Conservation (phyloP, 2,888 invertebrate genomes). For the Mantis religiosa region DNA sequence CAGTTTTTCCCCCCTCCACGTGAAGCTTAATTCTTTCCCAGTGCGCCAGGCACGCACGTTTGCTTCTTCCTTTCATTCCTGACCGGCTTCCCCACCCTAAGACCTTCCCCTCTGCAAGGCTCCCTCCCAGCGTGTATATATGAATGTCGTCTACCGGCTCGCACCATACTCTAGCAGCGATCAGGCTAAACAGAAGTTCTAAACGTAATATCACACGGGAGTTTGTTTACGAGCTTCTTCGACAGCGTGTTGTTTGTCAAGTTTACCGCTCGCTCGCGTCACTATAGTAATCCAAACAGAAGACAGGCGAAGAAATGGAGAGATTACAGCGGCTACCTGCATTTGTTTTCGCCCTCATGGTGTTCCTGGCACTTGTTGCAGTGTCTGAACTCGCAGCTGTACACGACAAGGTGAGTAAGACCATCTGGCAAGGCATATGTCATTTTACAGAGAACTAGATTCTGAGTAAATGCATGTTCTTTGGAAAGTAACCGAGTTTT, state of each 20-base stretch:
- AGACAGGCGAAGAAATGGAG: not conserved
- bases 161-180: not conserved
- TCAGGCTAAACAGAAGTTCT: too few relatives aligned
- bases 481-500: too few relatives aligned
- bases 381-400: not conserved
- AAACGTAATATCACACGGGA: too few relatives aligned
- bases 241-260: too few relatives aligned
- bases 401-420: not conserved
- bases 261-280: too few relatives aligned
- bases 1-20: not conserved
- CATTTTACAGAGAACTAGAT: too few relatives aligned
- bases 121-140: not conserved
- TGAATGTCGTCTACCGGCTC: not conserved
- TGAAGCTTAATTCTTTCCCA: not conserved
- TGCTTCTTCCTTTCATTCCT: not conserved
- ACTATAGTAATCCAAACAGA: too few relatives aligned
- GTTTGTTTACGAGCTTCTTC: too few relatives aligned
- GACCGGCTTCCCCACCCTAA: not conserved
- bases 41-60: not conserved
- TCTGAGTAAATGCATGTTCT: too few relatives aligned
- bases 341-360: not conserved
- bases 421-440: too few relatives aligned
- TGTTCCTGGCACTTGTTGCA: not conserved
- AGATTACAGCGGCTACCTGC: not conserved
- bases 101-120: not conserved